Percentiles rank a stretch among this genome's conserved stretches.
Evolutionary conservation across 2,888 invertebrate species (phyloP).

Genomic region (Rhagophthalmus giganteus): DNA sequence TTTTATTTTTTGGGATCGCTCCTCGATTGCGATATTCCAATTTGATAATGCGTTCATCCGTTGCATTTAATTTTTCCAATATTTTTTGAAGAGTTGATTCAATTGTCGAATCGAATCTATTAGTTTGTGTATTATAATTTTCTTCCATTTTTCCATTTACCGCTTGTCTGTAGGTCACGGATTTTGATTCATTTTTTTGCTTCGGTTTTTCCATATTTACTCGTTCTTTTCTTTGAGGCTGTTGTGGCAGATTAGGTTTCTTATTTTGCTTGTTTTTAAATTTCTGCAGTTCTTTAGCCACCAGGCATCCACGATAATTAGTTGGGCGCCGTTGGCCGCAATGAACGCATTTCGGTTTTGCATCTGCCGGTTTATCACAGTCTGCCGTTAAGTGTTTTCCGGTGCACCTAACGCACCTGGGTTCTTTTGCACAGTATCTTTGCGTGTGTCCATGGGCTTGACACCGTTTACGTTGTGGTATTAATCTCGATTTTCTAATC

Average conservation of each 20-base stretch:
- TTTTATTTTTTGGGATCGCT: too few relatives aligned
- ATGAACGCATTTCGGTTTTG: background rate
- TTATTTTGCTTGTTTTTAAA: constrained; percentile 2
- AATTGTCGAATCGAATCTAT: constrained; percentile 14
- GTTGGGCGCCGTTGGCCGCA: constrained; percentile 16
- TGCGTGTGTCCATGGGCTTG: constrained; percentile 21
- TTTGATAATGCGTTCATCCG: constrained; percentile 24
- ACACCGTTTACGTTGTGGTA: constrained; percentile 18
- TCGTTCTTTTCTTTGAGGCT: constrained; percentile 15
- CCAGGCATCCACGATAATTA: constrained; percentile 6
- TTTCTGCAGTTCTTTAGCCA: background rate
- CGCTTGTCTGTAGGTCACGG: constrained; percentile 7
- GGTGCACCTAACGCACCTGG: constrained; percentile 30
- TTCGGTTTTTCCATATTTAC: constrained; percentile 5
- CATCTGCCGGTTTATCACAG: background rate
- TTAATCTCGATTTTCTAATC: constrained; percentile 15
- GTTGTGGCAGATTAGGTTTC: constrained; percentile 15
- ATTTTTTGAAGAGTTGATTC: constrained; percentile 14
- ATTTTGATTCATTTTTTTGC: constrained; percentile 5
- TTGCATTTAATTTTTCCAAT: constrained; percentile 21
- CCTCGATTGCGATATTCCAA: constrained; percentile 30
- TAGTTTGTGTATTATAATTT: constrained; percentile 6
- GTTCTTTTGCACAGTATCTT: constrained; percentile 15
- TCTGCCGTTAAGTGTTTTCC: too few relatives aligned
- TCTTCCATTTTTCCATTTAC: constrained; percentile 4